Base-by-base conservation (phyloP, 2,888 invertebrate genomes). In the Athalia rosae region DNA sequence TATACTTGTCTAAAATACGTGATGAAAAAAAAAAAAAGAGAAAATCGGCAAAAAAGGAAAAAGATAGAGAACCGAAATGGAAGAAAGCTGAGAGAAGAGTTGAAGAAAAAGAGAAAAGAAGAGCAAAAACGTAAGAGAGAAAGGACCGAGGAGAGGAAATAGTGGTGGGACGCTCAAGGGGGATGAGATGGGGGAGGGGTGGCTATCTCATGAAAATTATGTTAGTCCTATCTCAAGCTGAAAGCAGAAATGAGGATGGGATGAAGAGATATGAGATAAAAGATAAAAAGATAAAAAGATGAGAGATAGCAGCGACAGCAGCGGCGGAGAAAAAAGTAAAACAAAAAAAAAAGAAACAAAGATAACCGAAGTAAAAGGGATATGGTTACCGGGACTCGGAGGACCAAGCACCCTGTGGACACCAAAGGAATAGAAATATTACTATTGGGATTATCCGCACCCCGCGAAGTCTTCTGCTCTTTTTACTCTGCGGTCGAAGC, bases 151-250 rank as follows among this genome's bases (percentile, higher is more conserved):
- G 53, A n/a, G 63, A 47, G 45, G 11, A 4, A 47, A 77, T 71
- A 58, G 58, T 76, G 77, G 73, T 77, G 74, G 64, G n/a, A 11
- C 48, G 47, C 59, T 53, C 56, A 76, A 48, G 76, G 69, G 63
- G 77, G 56, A 67, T 56, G 64, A 62, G 67, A 13, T 76, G 82
- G 28, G 28, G 28, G 28, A 2, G 79, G 79, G 83, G 77, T 76
- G 69, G 77, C 69, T 87, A 87, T 88, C 87, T 86, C 80, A 86
- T 28, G 84, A 87, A 87, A 87, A 87, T 87, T 87, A 87, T 88
- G 86, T 88, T 86, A 84, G 85, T 77, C 84, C 86, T 87, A 87
- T 86, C 85, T 87, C 80, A 84, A 83, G 79, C 80, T 85, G 83
- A 83, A 86, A 86, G 83, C 81, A 83, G 83, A 83, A 84, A 82